Conservation (phyloP, 2,797 vertebrate species). For the Sebastiscus albofasciatus region DNA sequence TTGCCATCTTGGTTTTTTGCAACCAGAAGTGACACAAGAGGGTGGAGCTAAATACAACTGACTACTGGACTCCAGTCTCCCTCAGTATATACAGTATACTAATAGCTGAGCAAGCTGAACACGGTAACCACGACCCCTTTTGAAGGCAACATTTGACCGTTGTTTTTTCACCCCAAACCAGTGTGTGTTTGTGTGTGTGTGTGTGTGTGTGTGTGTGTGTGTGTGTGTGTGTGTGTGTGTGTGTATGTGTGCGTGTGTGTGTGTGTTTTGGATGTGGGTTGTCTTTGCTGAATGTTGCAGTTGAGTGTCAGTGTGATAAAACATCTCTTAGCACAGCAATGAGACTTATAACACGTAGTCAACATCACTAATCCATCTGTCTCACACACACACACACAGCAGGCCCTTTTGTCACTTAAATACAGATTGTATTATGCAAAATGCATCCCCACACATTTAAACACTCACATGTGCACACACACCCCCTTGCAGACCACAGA, state of each 20-base stretch:
- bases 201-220: background rate
- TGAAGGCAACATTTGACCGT: no score
- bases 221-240: background rate
- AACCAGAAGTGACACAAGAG: no score
- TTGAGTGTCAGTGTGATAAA: constrained; percentile 69
- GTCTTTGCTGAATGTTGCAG: constrained; percentile 58
- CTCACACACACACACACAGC: background rate
- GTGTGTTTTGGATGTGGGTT: constrained; percentile 46
- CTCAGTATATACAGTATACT: no score
- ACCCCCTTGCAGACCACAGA: constrained; percentile 51
- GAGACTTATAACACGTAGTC: constrained; percentile 63
- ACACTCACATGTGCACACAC: constrained; percentile 39
- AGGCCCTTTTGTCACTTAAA: constrained; percentile 19
- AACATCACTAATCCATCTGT: constrained; percentile 61
- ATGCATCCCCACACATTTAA: constrained; percentile 29
- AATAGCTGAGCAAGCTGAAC: no score
- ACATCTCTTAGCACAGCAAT: constrained; percentile 70
- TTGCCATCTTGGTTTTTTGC: no score
- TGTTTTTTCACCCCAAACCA: background rate
- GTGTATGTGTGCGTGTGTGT: constrained; percentile 1
- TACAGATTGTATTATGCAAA: constrained; percentile 30
- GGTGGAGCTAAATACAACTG: no score
- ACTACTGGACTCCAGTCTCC: no score
- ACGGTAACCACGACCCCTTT: no score
- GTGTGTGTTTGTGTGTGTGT: background rate